A percentile compares a stretch with the other conserved stretches of the same genome.
Evolutionary conservation across 2,888 invertebrate species (phyloP).

Genomic region (Lithophane ornitopus): DNA sequence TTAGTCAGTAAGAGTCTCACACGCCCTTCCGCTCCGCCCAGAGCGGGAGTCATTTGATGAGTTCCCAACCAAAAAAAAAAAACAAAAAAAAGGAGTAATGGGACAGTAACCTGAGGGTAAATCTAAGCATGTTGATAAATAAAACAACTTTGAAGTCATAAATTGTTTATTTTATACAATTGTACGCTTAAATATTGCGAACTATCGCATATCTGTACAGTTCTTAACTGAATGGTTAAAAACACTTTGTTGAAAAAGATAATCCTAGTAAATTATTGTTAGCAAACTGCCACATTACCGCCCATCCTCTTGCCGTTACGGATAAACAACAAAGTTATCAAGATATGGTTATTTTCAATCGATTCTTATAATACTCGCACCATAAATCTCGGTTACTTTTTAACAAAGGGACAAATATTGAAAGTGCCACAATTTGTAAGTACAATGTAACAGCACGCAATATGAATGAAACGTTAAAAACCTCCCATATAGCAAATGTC

Average conservation of each 20-base stretch:
- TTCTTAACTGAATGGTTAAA: not conserved
- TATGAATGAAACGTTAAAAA: not conserved
- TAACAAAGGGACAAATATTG: not conserved
- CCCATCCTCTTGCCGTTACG: not conserved
- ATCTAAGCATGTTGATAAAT: not conserved
- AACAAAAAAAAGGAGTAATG: not conserved
- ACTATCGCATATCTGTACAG: not conserved
- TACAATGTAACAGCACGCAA: not conserved
- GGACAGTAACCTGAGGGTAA: not conserved
- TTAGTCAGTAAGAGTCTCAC: too few species aligned
- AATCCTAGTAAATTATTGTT: not conserved
- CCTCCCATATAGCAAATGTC: constrained; percentile 2
- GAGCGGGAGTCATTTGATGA: too few species aligned
- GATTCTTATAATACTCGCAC: not conserved
- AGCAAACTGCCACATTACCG: too few species aligned
- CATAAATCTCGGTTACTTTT: not conserved
- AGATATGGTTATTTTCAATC: not conserved
- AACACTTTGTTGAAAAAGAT: not conserved
- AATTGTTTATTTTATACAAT: not conserved
- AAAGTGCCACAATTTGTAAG: not conserved
- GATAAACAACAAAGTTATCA: not conserved
- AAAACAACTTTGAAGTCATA: not conserved
- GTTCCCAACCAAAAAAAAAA: too few species aligned
- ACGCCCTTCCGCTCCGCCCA: too few species aligned
- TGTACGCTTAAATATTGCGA: not conserved